Conservation (phyloP, 2,888 invertebrate genomes). For the Hesperia comma region DNA sequence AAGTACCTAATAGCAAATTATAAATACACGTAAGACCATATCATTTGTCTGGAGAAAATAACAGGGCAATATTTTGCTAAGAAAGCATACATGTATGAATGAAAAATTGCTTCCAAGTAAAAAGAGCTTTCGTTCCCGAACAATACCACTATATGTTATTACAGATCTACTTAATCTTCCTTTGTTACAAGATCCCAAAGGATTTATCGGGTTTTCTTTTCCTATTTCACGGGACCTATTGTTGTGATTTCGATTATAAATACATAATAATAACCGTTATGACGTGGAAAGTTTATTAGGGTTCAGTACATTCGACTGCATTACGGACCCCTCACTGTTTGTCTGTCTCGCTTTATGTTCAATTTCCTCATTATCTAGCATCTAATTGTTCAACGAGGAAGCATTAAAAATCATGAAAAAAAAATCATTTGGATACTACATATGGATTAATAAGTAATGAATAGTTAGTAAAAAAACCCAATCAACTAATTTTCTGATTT, state of each 20-base stretch:
- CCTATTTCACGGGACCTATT: constrained; percentile 53
- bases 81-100: constrained; percentile 44
- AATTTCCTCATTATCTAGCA: too few species aligned
- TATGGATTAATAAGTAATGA: too few species aligned
- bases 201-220: constrained; percentile 63
- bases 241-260: constrained; percentile 53
- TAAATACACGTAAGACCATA: not conserved
- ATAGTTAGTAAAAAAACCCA: too few species aligned
- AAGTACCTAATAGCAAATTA: too few species aligned
- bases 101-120: constrained; percentile 55
- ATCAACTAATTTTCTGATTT: too few species aligned
- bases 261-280: constrained; percentile 40
- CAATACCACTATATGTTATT: constrained; percentile 67
- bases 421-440: too few species aligned
- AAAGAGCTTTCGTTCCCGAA: constrained; percentile 54
- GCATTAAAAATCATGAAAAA: too few species aligned
- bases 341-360: too few species aligned
- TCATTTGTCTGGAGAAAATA: constrained; percentile 20
- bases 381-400: too few species aligned
- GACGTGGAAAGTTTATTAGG: too few species aligned
- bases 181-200: constrained; percentile 69
- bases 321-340: too few species aligned
- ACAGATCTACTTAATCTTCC: constrained; percentile 65
- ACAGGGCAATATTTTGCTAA: constrained; percentile 20
- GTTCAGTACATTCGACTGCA: too few species aligned